phyloP scores from a whole-genome alignment of 2,113 vertebrate genomes.

The Apeltes quadracus region DNA sequence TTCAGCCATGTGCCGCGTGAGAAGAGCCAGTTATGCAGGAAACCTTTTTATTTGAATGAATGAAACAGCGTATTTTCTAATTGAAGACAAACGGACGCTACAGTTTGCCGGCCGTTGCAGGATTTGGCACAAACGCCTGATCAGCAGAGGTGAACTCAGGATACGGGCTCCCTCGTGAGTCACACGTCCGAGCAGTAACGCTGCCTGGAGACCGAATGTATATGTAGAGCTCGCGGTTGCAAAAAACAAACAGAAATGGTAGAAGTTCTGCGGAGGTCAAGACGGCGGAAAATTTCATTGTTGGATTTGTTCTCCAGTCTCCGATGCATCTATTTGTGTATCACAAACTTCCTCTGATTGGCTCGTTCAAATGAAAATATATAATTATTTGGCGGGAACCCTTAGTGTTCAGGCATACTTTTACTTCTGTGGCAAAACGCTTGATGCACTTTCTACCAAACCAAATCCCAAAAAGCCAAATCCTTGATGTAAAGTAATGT shows the following conservation, averaged over 20 bases:
- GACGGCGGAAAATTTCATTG: conserved; percentile 30
- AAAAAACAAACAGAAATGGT: conserved; percentile 12
- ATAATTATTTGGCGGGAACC: neutral
- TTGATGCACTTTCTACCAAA: neutral
- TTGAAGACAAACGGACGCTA: conserved; percentile 45
- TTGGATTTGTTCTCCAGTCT: conserved; percentile 19
- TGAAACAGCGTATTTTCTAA: conserved; percentile 54
- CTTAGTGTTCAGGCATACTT: conserved; percentile 12
- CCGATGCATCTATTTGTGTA: conserved; percentile 42
- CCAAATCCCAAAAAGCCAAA: neutral
- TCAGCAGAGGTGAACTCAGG: conserved; percentile 48
- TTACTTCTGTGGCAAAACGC: neutral
- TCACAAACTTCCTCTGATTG: conserved; percentile 24
- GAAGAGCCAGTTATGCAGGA: conserved; percentile 56
- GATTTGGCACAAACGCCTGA: conserved; percentile 16
- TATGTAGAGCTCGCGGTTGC: neutral
- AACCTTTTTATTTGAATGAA: conserved; percentile 64
- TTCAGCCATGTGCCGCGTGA: conserved; percentile 63
- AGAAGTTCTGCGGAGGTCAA: neutral
- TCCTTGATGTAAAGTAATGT: neutral
- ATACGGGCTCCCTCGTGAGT: conserved; percentile 50
- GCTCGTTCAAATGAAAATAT: conserved; percentile 10
- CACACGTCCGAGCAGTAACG: conserved; percentile 33
- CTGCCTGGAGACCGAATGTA: conserved; percentile 13
- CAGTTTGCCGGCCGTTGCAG: conserved; percentile 19